These are phyloP conservation scores for Camelus dromedarius DNA, from an alignment of 2,113 vertebrate genomes.

Conservation along the genomic window DNA sequence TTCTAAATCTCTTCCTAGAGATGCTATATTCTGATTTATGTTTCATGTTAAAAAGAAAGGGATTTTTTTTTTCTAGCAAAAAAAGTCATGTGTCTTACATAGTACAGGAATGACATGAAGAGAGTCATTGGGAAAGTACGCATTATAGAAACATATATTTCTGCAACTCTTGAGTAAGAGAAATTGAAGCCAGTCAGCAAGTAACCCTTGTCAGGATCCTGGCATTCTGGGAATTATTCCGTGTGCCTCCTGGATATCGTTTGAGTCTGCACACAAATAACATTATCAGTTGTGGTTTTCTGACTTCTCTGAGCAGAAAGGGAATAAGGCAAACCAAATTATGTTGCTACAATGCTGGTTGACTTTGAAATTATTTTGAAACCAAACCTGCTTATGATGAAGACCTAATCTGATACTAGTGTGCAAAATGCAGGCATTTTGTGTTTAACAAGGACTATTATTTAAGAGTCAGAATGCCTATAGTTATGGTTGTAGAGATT, in stretches of 20 bases:
- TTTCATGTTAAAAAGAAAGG: neutral
- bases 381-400: neutral
- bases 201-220: neutral
- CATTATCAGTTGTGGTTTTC: neutral
- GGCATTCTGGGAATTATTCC: neutral
- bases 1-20: neutral
- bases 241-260: neutral
- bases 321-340: neutral
- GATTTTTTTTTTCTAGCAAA: neutral
- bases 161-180: neutral
- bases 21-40: neutral
- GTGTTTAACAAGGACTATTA: neutral
- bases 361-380: conserved; percentile 11
- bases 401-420: neutral
- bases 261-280: neutral
- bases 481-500: neutral
- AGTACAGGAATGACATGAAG: neutral
- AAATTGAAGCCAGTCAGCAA: neutral
- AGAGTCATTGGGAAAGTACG: neutral
- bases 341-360: neutral
- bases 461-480: neutral
- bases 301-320: neutral
- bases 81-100: neutral
- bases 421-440: neutral
- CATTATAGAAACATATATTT: neutral